Base-by-base conservation (phyloP, 2,888 invertebrate genomes). In the Aleiodes leptofemur region DNA sequence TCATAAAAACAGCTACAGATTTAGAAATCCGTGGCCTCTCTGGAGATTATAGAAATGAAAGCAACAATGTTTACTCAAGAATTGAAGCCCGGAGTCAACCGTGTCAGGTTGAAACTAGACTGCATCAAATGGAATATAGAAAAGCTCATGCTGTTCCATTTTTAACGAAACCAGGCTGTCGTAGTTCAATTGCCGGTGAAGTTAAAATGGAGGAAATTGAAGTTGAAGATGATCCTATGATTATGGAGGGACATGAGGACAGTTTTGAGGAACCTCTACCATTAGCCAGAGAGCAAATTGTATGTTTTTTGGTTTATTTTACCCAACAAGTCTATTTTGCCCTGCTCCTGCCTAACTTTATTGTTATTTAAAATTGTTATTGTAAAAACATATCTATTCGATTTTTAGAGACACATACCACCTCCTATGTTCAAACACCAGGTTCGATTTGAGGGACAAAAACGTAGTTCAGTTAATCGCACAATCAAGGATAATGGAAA, bases 1-100 rank as follows among this genome's bases (percentile, higher is more conserved):
- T 94, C 72, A 93, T 93, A 90, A 93, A 93, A 82, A 92, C 94
- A 48, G 94, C 94, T 0, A 93, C 93, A 4, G 94, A 94, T 82
- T 87, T 94, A 71, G 93, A 94, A 87, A 92, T 94, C 73, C 90
- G 93, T 80, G 94, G 94, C 4, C 90, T 93, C 72, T 93, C 92
- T 0, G 92, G 92, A 68, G 92, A 92, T 82, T 91, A 92, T 11
- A 88, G 92, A 73, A 92, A 90, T 80, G 92, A 92, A 87, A 91
- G 90, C 84, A 87, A 91, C 0, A 87, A 91, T 75, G 91, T 92
- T 79, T 92, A 92, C 48, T 91, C 91, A 77, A 86, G 92, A 83
- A 85, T 85, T 1, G 86, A 86, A 38, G 76, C 85, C 29, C 79
- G 85, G 14, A 80, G 82, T 74, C 85, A 85, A 77, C 80, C 83